Conservation (phyloP, 2,113 vertebrate species). For the Poecilia latipinna region DNA sequence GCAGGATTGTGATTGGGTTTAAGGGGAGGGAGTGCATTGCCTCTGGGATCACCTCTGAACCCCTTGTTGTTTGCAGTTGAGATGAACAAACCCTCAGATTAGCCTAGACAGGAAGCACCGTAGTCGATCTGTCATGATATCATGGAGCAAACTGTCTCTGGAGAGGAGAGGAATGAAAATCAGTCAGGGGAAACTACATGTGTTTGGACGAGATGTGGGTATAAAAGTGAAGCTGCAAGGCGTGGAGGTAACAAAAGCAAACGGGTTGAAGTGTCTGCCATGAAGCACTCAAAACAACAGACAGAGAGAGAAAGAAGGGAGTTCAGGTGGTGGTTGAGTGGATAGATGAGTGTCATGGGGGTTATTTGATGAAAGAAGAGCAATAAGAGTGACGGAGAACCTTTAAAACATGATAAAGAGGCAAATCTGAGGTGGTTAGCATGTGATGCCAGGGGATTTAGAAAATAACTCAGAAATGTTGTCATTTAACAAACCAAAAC, state of each 20-base stretch:
- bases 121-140: neutral
- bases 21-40: neutral
- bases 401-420: neutral
- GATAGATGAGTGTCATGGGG: neutral
- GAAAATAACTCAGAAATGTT: neutral
- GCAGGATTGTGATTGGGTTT: neutral
- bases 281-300: neutral
- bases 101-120: neutral
- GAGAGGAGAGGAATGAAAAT: neutral
- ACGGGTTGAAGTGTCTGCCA: neutral
- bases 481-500: neutral
- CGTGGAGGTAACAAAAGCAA: neutral
- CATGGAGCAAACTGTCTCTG: neutral
- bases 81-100: neutral
- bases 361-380: neutral
- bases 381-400: neutral
- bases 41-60: neutral
- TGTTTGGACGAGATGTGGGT: neutral
- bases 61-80: neutral
- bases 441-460: neutral
- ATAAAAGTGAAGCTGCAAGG: neutral
- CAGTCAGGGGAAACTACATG: neutral
- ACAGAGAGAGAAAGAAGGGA: neutral
- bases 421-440: neutral
- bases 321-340: neutral